Evolutionary conservation across 1,140 invertebrate genomes (phyloP).

Genomic region (Euschistus heros): DNA sequence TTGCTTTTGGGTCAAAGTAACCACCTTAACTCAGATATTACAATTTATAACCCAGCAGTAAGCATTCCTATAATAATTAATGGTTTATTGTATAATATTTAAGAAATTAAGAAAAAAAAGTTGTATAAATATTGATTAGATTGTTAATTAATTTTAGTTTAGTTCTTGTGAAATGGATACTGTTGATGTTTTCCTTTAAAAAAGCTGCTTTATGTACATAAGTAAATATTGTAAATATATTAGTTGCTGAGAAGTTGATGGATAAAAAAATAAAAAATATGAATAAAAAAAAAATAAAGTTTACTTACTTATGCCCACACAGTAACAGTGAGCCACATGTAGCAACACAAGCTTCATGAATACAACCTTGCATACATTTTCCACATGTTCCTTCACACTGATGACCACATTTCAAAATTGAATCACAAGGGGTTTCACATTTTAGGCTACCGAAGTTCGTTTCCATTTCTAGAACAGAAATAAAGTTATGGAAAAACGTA

Average conservation of each 20-base stretch:
- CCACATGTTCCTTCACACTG: slow-evolving; percentile 55
- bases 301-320: slow-evolving; percentile 40
- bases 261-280: background rate
- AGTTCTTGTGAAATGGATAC: too few relatives aligned
- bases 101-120: too few relatives aligned
- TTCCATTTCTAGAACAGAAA: too few relatives aligned
- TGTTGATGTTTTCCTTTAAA: background rate
- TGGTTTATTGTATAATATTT: too few relatives aligned
- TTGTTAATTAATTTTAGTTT: too few relatives aligned
- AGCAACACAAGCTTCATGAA: slow-evolving; percentile 41
- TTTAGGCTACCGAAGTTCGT: too few relatives aligned
- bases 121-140: too few relatives aligned
- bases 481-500: too few relatives aligned
- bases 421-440: slow-evolving; percentile 33
- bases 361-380: slow-evolving; percentile 46
- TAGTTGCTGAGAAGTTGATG: background rate
- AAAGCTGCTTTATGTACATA: background rate
- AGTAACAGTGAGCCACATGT: slow-evolving; percentile 40
- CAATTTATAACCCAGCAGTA: too few relatives aligned
- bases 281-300: background rate
- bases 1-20: too few relatives aligned
- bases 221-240: background rate
- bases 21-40: too few relatives aligned
- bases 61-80: too few relatives aligned
- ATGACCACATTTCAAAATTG: slow-evolving; percentile 44